Evolutionary conservation across 2,113 vertebrate genomes (phyloP).

Genomic region (Hystrix brachyura): DNA sequence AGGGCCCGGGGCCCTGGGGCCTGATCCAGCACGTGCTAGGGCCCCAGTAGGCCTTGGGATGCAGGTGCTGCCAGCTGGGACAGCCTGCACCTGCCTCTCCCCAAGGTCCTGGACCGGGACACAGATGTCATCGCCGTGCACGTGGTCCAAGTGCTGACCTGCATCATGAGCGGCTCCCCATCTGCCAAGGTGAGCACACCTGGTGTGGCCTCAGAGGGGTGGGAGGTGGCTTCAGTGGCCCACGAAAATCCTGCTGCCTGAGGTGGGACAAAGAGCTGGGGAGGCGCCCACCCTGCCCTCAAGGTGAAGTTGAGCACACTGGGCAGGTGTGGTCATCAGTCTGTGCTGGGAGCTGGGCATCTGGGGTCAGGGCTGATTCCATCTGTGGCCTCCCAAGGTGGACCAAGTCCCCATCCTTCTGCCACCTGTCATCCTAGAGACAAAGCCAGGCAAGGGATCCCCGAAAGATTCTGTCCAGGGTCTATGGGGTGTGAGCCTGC

Average conservation of each 20-base stretch:
- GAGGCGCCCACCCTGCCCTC: not conserved
- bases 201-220: not conserved
- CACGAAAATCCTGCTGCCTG: not conserved
- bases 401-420: not conserved
- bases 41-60: not conserved
- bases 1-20: not conserved
- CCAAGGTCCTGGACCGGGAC: conserved; percentile 90
- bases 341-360: not conserved
- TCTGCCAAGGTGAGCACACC: conserved; percentile 94
- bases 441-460: not conserved
- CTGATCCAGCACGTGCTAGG: not conserved
- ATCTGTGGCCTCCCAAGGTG: not conserved
- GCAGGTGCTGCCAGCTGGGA: not conserved
- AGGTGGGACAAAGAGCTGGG: not conserved
- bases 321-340: not conserved
- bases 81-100: not conserved
- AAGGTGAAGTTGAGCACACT: not conserved
- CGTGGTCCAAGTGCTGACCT: conserved; percentile 94
- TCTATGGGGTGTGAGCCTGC: fast-evolving
- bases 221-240: not conserved
- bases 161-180: conserved; percentile 96
- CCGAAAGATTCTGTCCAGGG: not conserved
- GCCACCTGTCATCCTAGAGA: not conserved
- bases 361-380: not conserved
- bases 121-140: conserved; percentile 95